Percentiles rank a stretch among this genome's conserved stretches.
Evolutionary conservation across 2,888 invertebrate genomes (phyloP).

Genomic region (Abrostola tripartita): DNA sequence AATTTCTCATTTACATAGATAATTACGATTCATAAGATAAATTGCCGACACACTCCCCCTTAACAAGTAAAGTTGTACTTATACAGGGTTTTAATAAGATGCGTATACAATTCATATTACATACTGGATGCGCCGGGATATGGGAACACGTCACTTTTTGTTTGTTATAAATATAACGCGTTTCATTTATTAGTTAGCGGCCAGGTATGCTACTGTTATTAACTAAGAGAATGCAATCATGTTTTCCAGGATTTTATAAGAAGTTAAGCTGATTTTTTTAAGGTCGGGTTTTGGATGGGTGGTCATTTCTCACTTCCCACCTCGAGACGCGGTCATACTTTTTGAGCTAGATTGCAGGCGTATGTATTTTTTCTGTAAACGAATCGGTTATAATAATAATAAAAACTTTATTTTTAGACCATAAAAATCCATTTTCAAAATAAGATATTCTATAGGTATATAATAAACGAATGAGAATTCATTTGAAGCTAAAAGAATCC

Average conservation of each 20-base stretch:
- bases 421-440: no score
- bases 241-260: not conserved
- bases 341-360: not conserved
- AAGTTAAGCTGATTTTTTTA: not conserved
- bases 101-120: conserved; percentile 23
- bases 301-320: not conserved
- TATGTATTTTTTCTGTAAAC: no score
- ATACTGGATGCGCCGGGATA: conserved; percentile 12
- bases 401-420: no score
- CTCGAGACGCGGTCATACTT: no score
- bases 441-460: no score
- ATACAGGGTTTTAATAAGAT: conserved; percentile 36
- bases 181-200: conserved; percentile 41
- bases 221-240: conserved; percentile 6
- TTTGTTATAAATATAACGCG: conserved; percentile 17
- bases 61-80: conserved; percentile 17
- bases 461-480: no score
- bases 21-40: no score
- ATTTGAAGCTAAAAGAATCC: no score
- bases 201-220: conserved; percentile 9
- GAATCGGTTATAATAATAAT: no score
- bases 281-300: not conserved
- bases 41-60: conserved; percentile 13
- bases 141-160: conserved; percentile 38
- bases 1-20: no score